Base-by-base conservation (phyloP, 2,888 invertebrate species). In the Patella pellucida region DNA sequence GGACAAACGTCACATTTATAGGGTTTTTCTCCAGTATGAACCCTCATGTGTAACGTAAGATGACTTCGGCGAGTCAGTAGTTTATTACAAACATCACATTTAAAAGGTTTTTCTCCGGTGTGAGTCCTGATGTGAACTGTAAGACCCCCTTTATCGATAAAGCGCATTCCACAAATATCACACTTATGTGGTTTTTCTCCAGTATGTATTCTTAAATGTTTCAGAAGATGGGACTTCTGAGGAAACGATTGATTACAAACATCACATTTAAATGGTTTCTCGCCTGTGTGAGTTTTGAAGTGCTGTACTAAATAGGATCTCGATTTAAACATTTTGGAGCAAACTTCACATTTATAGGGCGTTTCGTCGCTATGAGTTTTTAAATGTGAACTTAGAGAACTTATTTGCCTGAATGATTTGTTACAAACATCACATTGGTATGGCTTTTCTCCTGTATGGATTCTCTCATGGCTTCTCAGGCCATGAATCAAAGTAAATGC, bases 121-220 rank as follows among this genome's bases (percentile, higher is more conserved):
- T 62, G 62, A 15, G 23, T 62, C 0, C 19, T 23, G 3, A 23
- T 14, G 23, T 62, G 62, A 11, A 19, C 23, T 62, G 19, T 62
- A 9, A 77, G 52, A 31, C 74, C 62, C 5, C 72, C 69, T 3
- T 31, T 31, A 16, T 72, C 52, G n/a, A 54, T 62, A 51, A 76
- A 76, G 11, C 16, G 16, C 19, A 69, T 76, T 23, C 27, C 23
- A 62, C 76, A 76, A 11, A 76, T 62, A 14, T 76, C 76, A 31
- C 76, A 76, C 15, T n/a, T 23, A 19, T 56, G 69, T 23, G 56
- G 62, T 11, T 68, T 41, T 14, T 74, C 41, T 15, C 56, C 62
- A 0, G 62, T 41, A n/a, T 72, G 69, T 11, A 23, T 62, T 62
- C 62, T 23, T 19, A 23, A 23, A 62, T 62, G 62, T 9, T 19